phyloP scores from a whole-genome alignment of 2,888 invertebrate species.

The Mellilla xanthometata region DNA sequence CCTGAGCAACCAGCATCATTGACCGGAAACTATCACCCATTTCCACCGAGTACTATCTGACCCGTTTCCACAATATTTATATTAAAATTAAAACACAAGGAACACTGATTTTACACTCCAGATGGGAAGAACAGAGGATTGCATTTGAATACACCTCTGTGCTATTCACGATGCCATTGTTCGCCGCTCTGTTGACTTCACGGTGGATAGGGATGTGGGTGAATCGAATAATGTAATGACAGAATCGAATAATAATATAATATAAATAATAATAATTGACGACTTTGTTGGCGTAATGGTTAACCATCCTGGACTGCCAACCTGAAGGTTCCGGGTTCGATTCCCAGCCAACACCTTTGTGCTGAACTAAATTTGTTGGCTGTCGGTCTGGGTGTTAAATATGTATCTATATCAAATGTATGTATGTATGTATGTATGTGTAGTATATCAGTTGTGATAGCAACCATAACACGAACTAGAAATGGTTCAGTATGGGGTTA shows the following conservation, averaged over 20 bases:
- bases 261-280: no score
- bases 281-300: no score
- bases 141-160: conserved; percentile 20
- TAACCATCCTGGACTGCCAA: no score
- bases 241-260: background rate
- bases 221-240: background rate
- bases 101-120: conserved; percentile 18
- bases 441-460: no score
- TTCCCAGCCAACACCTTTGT: no score
- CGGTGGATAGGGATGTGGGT: background rate
- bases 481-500: no score
- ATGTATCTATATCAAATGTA: no score
- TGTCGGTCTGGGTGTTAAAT: no score
- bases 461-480: no score
- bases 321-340: no score
- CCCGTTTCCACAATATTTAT: conserved; percentile 7
- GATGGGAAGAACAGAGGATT: conserved; percentile 12
- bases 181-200: conserved; percentile 23
- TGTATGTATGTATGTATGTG: no score
- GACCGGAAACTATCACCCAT: conserved; percentile 2
- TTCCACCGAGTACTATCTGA: background rate
- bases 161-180: conserved; percentile 25
- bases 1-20: background rate
- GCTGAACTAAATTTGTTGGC: no score
- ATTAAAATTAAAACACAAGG: conserved; percentile 13